Base-by-base conservation (phyloP, 2,113 vertebrate genomes). In the Rhinoderma darwinii region DNA sequence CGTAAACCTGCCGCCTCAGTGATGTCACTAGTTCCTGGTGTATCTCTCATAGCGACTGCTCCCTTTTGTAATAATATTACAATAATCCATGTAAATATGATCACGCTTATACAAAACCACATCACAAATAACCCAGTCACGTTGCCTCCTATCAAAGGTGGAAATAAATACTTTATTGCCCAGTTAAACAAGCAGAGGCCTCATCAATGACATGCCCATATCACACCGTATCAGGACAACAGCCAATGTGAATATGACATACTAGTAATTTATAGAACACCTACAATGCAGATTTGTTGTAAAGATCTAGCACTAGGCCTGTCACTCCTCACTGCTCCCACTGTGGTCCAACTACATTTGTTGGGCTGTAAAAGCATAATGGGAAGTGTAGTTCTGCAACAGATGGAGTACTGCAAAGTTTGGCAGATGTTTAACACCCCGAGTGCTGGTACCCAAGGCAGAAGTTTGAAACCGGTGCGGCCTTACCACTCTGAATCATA, bases 111-210 rank as follows among this genome's bases (percentile, higher is more conserved):
- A 41, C 70, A 73, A n/a, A 47, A 44, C 3, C 22, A 75, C 44
- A 51, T 20, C 27, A 78, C 75, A 77, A 77, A 44, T 76, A 30
- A 77, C 12, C n/a, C 44, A 50, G 43, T 77, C 74, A 78, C 50
- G 6, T 51, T 32, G 27, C n/a, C 30, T 7, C 30, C 37, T 54
- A 51, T 50, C 56, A 61, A 27, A 44, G 79, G 35, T 79, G 51
- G 51, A 79, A 79, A 81, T 61, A 81, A 81, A 81, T 63, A 81
- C 54, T 81, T 81, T 81, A 81, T 81, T 81, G 56, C 79, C 56
- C 22, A 63, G 79, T 81, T 43, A 63, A 44, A 63, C 56, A 66
- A 63, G 79, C 79, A 81, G 86, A 87, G 88, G 80, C 0, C 61
- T 50, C 75, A 74, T 89, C 11, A 0, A 73, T 83, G 6, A 63